Evolutionary conservation across 2,888 invertebrate genomes (phyloP).

Genomic region (Limnephilus rhombicus): DNA sequence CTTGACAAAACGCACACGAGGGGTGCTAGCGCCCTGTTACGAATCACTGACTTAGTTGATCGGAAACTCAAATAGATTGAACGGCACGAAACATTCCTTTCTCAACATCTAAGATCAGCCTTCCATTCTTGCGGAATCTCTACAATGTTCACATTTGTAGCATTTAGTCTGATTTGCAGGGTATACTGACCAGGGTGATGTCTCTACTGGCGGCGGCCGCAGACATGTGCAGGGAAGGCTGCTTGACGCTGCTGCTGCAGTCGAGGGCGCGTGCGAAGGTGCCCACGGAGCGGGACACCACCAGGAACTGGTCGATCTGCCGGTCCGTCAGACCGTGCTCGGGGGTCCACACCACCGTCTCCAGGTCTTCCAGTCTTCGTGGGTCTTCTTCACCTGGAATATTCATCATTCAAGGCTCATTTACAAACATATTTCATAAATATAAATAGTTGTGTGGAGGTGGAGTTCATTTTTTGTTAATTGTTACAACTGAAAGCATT

Average conservation of each 20-base stretch:
- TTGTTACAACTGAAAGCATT: too few relatives aligned
- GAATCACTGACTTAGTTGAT: too few relatives aligned
- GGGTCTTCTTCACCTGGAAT: slow-evolving; percentile 69
- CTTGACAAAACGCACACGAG: too few relatives aligned
- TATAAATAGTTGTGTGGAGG: not conserved
- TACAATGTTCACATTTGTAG: too few relatives aligned
- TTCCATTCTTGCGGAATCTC: too few relatives aligned
- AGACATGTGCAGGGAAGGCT: slow-evolving; percentile 99
- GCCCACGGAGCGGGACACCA: slow-evolving; percentile 95
- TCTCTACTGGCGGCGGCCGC: slow-evolving; percentile 99
- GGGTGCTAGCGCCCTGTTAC: too few relatives aligned
- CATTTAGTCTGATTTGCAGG: not conserved
- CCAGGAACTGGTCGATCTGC: slow-evolving; percentile 99
- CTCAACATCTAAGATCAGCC: too few relatives aligned
- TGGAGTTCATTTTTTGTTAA: too few relatives aligned
- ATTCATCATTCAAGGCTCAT: not conserved
- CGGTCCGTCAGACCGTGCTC: slow-evolving; percentile 93
- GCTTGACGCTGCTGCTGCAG: slow-evolving; percentile 98
- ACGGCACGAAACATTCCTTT: too few relatives aligned
- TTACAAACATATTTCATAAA: slow-evolving; percentile 15
- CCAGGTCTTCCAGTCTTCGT: slow-evolving; percentile 86
- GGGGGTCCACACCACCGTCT: slow-evolving; percentile 97
- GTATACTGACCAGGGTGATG: slow-evolving; percentile 87
- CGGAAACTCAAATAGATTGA: too few relatives aligned
- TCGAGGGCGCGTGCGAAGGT: slow-evolving; percentile 99